Percentiles rank a stretch among this genome's conserved stretches.
Conservation (phyloP, 2,888 invertebrate species). For the Lymantria monacha region DNA sequence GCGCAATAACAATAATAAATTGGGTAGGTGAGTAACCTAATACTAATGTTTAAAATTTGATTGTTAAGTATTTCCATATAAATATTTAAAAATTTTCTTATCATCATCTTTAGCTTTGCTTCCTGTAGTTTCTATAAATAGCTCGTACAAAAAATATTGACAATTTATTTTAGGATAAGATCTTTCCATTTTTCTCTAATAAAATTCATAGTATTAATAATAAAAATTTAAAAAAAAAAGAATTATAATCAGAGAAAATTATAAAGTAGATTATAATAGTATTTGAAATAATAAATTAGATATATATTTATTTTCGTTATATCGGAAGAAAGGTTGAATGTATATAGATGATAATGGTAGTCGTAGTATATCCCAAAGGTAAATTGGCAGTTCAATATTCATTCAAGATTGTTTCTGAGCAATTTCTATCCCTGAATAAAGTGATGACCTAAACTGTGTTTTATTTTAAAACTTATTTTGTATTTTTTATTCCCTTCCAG, state of each 20-base stretch:
- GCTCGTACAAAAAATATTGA: constrained; percentile 33
- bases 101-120: constrained; percentile 23
- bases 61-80: neutral
- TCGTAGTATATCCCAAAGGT: constrained; percentile 33
- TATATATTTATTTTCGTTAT: constrained; percentile 68
- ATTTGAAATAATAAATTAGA: constrained; percentile 45
- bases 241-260: constrained; percentile 51
- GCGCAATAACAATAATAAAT: too few relatives aligned
- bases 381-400: constrained; percentile 41
- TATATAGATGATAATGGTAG: constrained; percentile 29
- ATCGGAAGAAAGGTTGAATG: constrained; percentile 33
- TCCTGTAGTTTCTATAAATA: constrained; percentile 28
- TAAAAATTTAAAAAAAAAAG: constrained; percentile 23
- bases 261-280: constrained; percentile 52
- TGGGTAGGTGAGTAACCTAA: too few relatives aligned
- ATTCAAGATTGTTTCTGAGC: constrained; percentile 56
- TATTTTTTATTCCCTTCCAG: too few relatives aligned
- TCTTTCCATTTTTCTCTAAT: constrained; percentile 41
- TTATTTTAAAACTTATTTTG: constrained; percentile 3
- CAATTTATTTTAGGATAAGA: constrained; percentile 38
- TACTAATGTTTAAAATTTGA: constrained; percentile 1
- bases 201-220: constrained; percentile 32
- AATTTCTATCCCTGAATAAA: constrained; percentile 75
- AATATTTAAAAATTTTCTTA: neutral
- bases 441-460: constrained; percentile 42